Percentiles rank a stretch among this genome's conserved stretches.
Evolutionary conservation across 2,797 vertebrate species (phyloP).

Genomic region (Nasua narica): DNA sequence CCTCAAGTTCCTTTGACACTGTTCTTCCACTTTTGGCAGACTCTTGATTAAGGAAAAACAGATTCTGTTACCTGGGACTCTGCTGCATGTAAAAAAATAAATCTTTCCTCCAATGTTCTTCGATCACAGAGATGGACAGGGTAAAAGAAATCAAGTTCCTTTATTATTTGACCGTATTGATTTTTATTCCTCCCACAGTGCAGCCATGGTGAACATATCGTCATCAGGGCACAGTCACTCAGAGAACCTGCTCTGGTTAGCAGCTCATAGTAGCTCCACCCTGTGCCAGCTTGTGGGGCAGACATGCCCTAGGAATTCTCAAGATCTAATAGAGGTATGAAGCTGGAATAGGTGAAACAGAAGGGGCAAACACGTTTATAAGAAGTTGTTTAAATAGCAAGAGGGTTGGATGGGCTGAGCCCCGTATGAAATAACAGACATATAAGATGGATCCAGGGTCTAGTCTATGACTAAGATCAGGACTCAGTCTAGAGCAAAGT

Average conservation of each 20-base stretch:
- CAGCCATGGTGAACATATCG: not conserved
- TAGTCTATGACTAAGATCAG: slow-evolving; percentile 7
- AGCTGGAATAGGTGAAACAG: not conserved
- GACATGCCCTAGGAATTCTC: not conserved
- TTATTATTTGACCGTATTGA: not conserved
- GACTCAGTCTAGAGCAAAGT: not conserved
- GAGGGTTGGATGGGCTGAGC: not conserved
- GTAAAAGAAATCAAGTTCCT: not conserved
- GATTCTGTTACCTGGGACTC: not conserved
- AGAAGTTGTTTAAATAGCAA: not conserved
- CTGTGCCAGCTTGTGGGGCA: not conserved
- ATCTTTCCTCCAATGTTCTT: slow-evolving; percentile 10
- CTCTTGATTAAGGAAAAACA: not conserved
- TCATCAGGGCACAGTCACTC: not conserved
- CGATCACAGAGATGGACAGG: not conserved
- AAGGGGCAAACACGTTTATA: not conserved
- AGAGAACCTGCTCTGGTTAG: not conserved
- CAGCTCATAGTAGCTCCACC: not conserved
- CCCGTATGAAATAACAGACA: not conserved
- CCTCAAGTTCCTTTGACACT: slow-evolving; percentile 13
- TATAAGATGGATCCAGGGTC: not conserved
- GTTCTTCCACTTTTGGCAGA: not conserved
- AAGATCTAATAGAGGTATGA: not conserved
- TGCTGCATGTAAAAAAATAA: not conserved
- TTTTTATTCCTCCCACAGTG: not conserved